phyloP scores from a whole-genome alignment of 1,140 invertebrate species.

The Manduca sexta region DNA sequence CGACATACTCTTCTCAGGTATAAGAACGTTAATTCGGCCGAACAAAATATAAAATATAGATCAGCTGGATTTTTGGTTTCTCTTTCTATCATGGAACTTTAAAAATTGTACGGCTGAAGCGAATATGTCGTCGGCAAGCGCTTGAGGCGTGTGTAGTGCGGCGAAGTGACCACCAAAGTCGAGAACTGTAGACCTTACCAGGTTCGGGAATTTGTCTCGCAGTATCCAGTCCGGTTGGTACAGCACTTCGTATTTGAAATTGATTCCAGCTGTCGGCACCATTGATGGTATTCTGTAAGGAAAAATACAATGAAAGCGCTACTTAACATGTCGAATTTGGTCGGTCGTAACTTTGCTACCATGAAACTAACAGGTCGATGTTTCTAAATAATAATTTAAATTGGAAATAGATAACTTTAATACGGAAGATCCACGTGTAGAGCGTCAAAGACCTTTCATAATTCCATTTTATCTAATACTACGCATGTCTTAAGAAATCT shows the following conservation, averaged over 20 bases:
- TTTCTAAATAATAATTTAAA: no score
- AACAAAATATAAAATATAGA: background rate
- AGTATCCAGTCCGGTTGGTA: conserved; percentile 76
- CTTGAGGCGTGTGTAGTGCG: conserved; percentile 84
- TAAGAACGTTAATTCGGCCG: no score
- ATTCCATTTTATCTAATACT: no score
- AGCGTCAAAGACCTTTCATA: no score
- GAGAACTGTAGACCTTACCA: conserved; percentile 77
- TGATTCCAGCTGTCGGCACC: conserved; percentile 79
- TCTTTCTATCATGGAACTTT: conserved; percentile 26
- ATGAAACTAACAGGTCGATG: no score
- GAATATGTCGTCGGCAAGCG: conserved; percentile 78
- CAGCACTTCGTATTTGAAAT: conserved; percentile 77
- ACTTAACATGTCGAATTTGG: no score
- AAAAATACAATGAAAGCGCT: conserved; percentile 7
- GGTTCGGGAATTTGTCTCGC: conserved; percentile 75
- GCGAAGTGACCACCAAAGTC: conserved; percentile 89
- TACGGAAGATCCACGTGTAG: no score
- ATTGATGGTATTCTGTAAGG: conserved; percentile 75
- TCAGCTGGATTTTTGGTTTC: background rate
- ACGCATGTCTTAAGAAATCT: no score
- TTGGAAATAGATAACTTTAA: no score
- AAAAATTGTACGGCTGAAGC: conserved; percentile 33
- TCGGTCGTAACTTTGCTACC: no score
- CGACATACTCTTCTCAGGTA: background rate